Conservation (phyloP, 1,140 invertebrate species). For the Magallana ariakensis region DNA sequence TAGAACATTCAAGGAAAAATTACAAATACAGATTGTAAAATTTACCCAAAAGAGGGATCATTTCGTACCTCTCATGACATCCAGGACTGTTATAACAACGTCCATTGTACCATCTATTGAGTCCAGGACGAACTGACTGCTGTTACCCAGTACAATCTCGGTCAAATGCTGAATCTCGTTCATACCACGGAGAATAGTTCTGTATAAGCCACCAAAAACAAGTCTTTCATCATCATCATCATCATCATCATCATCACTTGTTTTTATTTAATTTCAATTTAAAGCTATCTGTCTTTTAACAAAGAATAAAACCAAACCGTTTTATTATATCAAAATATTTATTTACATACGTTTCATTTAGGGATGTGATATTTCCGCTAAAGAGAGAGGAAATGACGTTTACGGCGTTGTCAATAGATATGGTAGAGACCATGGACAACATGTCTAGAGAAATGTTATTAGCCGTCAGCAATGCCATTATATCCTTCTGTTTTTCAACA, state of each 20-base stretch:
- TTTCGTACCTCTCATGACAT: neutral
- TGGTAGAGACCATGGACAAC: neutral
- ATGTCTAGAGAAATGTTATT: neutral
- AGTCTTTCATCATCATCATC: too few relatives aligned
- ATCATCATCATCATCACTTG: too few relatives aligned
- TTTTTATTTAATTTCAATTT: too few relatives aligned
- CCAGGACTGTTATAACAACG: neutral
- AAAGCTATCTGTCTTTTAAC: too few relatives aligned
- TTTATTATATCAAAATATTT: too few relatives aligned
- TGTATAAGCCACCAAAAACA: neutral
- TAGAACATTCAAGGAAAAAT: too few relatives aligned
- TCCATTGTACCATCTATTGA: conserved; percentile 20
- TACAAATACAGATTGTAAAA: too few relatives aligned
- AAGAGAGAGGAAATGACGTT: neutral
- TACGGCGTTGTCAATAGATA: conserved; percentile 12
- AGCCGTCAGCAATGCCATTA: neutral
- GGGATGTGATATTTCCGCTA: neutral
- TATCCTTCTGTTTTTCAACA: neutral
- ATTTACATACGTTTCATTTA: neutral
- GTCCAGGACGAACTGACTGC: neutral
- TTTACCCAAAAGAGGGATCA: too few relatives aligned
- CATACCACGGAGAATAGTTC: conserved; percentile 13
- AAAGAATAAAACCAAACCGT: too few relatives aligned
- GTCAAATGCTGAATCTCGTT: conserved; percentile 9
- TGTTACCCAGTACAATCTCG: conserved; percentile 2